Percentiles rank a stretch among this genome's conserved stretches.
Conservation (phyloP, 2,113 vertebrate species). For the Channa argus region DNA sequence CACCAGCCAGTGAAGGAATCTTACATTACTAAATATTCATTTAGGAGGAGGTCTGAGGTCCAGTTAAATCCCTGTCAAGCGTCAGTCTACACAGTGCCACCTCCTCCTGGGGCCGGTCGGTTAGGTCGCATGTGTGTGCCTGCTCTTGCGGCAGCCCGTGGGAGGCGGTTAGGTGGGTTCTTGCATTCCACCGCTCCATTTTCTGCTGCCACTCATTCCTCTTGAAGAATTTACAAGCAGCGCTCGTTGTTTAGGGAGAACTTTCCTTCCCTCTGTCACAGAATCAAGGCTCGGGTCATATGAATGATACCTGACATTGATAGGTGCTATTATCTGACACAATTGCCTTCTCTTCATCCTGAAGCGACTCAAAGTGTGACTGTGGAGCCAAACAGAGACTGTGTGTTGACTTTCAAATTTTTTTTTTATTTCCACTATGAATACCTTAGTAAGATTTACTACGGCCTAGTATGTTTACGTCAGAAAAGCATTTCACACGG, state of each 20-base stretch:
- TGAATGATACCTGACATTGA: not conserved
- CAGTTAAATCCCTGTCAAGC: not conserved
- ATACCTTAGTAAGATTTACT: not conserved
- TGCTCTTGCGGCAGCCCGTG: conserved; percentile 61
- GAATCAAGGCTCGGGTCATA: not conserved
- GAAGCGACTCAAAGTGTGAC: not conserved
- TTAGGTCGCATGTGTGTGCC: conserved; percentile 70
- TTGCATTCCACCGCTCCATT: conserved; percentile 74
- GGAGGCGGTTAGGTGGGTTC: conserved; percentile 71
- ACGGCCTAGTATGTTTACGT: conserved; percentile 2
- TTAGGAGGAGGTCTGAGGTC: not conserved
- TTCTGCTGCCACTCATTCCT: conserved; percentile 61
- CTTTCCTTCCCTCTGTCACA: not conserved
- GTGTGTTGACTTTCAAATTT: not conserved
- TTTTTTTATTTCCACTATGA: not conserved
- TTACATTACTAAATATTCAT: not conserved
- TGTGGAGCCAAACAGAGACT: not conserved
- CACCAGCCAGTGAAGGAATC: not conserved
- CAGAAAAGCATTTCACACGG: not conserved
- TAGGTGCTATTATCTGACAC: not conserved
- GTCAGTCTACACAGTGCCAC: conserved; percentile 29
- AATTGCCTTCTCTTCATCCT: not conserved
- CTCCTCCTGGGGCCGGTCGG: conserved; percentile 47
- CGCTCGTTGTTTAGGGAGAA: conserved; percentile 23
- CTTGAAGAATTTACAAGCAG: conserved; percentile 36